Evolutionary conservation across 2,888 invertebrate species (phyloP).

Genomic region (Creontiades dilutus): DNA sequence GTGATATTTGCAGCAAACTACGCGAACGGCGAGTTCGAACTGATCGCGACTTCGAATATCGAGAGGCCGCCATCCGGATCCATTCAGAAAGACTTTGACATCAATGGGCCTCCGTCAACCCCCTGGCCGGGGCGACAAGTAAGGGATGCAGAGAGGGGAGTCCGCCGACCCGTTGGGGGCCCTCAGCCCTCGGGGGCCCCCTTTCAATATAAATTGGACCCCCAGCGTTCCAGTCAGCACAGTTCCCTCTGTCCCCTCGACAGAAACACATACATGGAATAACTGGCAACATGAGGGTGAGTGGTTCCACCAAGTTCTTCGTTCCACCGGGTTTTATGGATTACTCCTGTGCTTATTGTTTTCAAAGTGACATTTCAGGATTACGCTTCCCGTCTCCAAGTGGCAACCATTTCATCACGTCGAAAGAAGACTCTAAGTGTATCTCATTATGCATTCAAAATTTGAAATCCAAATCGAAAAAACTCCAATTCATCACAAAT

Average conservation of each 20-base stretch:
- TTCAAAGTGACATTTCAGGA: background rate
- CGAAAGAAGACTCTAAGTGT: background rate
- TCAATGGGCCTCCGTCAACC: background rate
- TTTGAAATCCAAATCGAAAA: no score
- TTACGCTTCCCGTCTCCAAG: background rate
- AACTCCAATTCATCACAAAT: no score
- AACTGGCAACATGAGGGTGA: constrained; percentile 70
- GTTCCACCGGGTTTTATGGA: background rate
- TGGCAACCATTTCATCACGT: background rate
- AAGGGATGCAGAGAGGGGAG: constrained; percentile 25
- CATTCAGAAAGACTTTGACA: background rate
- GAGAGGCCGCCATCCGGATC: background rate
- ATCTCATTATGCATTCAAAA: background rate
- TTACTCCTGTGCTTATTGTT: background rate
- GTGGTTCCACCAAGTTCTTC: constrained; percentile 35
- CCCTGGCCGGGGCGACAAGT: background rate
- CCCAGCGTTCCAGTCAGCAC: constrained; percentile 5
- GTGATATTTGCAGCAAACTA: background rate
- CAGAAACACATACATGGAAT: constrained; percentile 61
- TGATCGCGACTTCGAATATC: background rate
- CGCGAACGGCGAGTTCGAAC: background rate
- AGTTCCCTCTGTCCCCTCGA: constrained; percentile 55
- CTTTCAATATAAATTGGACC: constrained; percentile 21
- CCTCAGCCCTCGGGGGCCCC: background rate
- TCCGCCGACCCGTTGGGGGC: background rate